Base-by-base conservation (phyloP, 2,113 vertebrate genomes). In the Theristicus caerulescens region DNA sequence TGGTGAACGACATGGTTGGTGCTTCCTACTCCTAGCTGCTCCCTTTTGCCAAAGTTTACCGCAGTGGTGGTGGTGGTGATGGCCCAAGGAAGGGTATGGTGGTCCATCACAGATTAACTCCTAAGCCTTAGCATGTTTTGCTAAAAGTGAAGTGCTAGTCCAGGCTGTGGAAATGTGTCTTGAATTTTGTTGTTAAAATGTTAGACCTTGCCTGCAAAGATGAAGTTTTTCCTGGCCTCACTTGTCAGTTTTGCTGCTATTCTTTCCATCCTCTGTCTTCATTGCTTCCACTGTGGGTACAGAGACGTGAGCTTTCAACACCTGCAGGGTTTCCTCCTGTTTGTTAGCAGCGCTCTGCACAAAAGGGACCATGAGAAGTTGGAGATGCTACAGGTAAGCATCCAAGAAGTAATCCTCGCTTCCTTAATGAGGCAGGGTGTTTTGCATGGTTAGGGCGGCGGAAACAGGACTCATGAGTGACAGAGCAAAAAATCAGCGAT, bases 401-500 rank as follows among this genome's bases (percentile, higher is more conserved):
- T 32, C 66, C 1, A 3, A 76, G 40, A 25, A 38, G 24, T 62
- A 55, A 62, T 61, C 19, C 51, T 69, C 2, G 0, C 46, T 69
- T 85, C 65, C 74, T 90, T 66, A 73, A 7, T n/a, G 67, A 81
- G 72, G 72, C 76, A 46, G 34, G 24, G 51, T 59, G 26, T 66
- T 86, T 65, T 73, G 55, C 52, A n/a, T 1, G 18, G 44, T 49
- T 55, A 73, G 81, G 86, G 52, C 3, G 1, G 49, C 3, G 44
- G 93, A 65, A 94, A 47, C 25, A 67, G 74, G 57, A 40, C 27
- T 90, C 44, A 27, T 17, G 90, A 90, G 76, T 84, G 93, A 97
- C 88, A 86, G 89, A 87, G 88, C 92, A 91, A 81, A 95, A 78
- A 93, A 71, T 91, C 62, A 86, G 88, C 24, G 22, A 82, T 95